These are phyloP conservation scores for Seira sanloemensis DNA, from an alignment of 2,888 invertebrate species.

Conservation along the genomic window DNA sequence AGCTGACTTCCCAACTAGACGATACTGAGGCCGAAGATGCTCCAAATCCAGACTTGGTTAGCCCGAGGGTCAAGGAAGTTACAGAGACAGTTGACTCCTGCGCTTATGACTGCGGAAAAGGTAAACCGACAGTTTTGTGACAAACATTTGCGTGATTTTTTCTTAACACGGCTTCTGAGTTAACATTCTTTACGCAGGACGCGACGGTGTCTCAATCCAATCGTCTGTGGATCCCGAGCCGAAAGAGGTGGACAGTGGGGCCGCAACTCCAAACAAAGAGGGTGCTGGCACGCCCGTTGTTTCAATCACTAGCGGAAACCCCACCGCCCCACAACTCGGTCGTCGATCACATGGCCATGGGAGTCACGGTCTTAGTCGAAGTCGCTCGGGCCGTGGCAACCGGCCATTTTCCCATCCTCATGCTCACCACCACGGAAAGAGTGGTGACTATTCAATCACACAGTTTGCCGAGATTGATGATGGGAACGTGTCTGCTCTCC, in stretches of 20 bases:
- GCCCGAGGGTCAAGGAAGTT: slow-evolving; percentile 74
- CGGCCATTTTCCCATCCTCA: slow-evolving; percentile 73
- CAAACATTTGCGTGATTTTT: slow-evolving; percentile 9
- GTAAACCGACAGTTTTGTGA: slow-evolving; percentile 40
- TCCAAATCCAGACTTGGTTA: slow-evolving; percentile 75
- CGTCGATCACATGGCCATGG: slow-evolving; percentile 62
- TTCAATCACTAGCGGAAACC: slow-evolving; percentile 53
- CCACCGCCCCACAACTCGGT: slow-evolving; percentile 67
- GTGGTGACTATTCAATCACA: slow-evolving; percentile 86
- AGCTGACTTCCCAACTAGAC: slow-evolving; percentile 71
- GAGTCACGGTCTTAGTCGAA: slow-evolving; percentile 72
- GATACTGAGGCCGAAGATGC: slow-evolving; percentile 71
- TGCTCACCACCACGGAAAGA: slow-evolving; percentile 65
- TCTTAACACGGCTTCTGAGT: not conserved
- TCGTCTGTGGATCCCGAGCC: slow-evolving; percentile 73
- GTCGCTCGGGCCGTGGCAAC: slow-evolving; percentile 71
- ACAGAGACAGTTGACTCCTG: slow-evolving; percentile 72
- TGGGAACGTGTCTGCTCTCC: slow-evolving; percentile 91
- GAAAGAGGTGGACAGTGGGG: slow-evolving; percentile 62
- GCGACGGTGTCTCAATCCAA: slow-evolving; percentile 71
- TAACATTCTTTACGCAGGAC: slow-evolving; percentile 48
- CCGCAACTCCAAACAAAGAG: slow-evolving; percentile 62
- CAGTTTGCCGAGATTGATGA: slow-evolving; percentile 96
- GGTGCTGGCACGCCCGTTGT: slow-evolving; percentile 61
- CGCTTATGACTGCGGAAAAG: slow-evolving; percentile 71